phyloP scores from a whole-genome alignment of 1,140 invertebrate genomes.

The Phocides pigmalion region DNA sequence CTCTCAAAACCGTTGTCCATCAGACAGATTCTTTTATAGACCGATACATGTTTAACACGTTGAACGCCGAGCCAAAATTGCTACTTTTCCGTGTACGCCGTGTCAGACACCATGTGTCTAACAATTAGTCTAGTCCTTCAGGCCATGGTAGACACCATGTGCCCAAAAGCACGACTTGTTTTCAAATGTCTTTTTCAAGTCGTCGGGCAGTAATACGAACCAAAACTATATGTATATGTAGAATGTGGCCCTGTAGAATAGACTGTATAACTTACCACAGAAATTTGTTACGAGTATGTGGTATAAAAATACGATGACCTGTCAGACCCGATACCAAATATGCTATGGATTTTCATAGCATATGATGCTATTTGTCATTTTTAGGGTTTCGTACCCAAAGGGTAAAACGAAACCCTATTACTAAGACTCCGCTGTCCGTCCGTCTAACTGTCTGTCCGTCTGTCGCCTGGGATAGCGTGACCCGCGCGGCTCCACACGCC shows the following conservation, averaged over 20 bases:
- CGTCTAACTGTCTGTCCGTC: too few relatives aligned
- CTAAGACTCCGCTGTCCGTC: too few relatives aligned
- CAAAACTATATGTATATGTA: neutral
- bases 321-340: conserved; percentile 5
- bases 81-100: too few relatives aligned
- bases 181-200: neutral
- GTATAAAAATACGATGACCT: conserved; percentile 7
- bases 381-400: too few relatives aligned
- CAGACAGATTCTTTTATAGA: too few relatives aligned
- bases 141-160: conserved; percentile 7
- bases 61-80: too few relatives aligned
- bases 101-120: too few relatives aligned
- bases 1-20: too few relatives aligned
- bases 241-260: neutral
- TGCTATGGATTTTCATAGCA: conserved; percentile 6
- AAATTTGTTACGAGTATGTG: conserved; percentile 3
- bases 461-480: too few relatives aligned
- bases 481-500: too few relatives aligned
- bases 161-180: neutral
- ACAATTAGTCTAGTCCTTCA: neutral
- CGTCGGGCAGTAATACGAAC: conserved; percentile 7
- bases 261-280: conserved; percentile 8
- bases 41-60: too few relatives aligned
- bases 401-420: too few relatives aligned
- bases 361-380: conserved; percentile 12